Percentiles rank a stretch among this genome's conserved stretches.
Evolutionary conservation across 1,140 invertebrate species (phyloP).

Genomic region (Ptiloglossa arizonensis): DNA sequence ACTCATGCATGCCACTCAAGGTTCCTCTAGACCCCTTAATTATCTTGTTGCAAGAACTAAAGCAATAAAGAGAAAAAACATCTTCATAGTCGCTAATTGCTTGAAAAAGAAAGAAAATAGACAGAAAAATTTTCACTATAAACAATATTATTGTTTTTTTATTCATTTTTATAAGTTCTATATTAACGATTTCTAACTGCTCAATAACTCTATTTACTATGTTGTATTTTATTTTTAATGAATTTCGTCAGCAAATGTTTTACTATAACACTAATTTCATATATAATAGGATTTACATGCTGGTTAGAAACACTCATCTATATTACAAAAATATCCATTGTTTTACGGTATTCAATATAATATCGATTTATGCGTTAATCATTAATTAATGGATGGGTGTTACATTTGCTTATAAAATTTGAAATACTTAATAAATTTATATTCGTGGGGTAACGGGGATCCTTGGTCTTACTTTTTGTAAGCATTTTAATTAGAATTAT

Average conservation of each 20-base stretch:
- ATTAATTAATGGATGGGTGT: constrained; percentile 21
- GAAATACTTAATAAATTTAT: constrained; percentile 26
- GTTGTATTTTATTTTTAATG: constrained; percentile 12
- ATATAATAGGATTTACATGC: neutral
- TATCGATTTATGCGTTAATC: constrained; percentile 17
- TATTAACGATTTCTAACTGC: constrained; percentile 29
- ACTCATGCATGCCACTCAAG: constrained; percentile 68
- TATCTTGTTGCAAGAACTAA: constrained; percentile 54
- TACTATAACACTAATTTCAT: constrained; percentile 17
- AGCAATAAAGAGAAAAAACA: constrained; percentile 47
- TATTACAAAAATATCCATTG: constrained; percentile 12
- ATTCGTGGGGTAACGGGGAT: constrained; percentile 55
- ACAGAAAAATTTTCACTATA: constrained; percentile 24
- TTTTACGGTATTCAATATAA: constrained; percentile 25
- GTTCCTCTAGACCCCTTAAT: constrained; percentile 63
- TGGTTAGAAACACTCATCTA: constrained; percentile 16
- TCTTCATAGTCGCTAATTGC: constrained; percentile 37
- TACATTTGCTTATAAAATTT: constrained; percentile 29
- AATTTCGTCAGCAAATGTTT: constrained; percentile 32
- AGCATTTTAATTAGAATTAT: constrained; percentile 56
- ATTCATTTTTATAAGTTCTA: constrained; percentile 29
- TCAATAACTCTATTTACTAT: constrained; percentile 11
- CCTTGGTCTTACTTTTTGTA: constrained; percentile 63
- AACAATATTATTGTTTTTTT: constrained; percentile 17
- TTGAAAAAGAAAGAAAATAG: constrained; percentile 22